Conservation (phyloP, 2,113 vertebrate genomes). For the Ailurus styani region DNA sequence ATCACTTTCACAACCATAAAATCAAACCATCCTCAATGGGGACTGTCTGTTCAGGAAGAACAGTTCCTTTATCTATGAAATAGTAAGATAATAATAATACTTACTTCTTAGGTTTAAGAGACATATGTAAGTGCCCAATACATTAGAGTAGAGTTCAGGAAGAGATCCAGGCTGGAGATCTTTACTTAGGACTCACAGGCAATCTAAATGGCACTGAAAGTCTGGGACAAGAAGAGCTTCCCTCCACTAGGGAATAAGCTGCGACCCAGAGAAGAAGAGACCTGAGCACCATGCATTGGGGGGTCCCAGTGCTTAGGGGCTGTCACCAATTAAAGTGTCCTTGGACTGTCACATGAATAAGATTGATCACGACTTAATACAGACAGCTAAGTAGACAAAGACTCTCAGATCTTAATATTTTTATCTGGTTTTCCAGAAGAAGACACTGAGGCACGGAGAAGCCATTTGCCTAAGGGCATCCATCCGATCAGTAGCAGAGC, state of each 20-base stretch:
- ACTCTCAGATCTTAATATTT: neutral
- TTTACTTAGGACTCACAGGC: neutral
- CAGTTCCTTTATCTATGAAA: neutral
- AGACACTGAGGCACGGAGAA: neutral
- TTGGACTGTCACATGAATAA: neutral
- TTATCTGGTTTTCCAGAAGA: neutral
- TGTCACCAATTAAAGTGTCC: neutral
- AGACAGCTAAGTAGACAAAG: neutral
- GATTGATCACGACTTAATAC: neutral
- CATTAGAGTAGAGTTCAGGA: neutral
- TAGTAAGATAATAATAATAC: neutral
- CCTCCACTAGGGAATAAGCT: rapidly evolving
- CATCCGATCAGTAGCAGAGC: neutral
- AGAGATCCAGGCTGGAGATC: neutral
- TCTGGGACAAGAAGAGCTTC: neutral
- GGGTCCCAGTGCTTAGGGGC: neutral
- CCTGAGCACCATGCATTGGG: neutral
- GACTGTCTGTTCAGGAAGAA: neutral
- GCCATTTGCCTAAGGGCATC: neutral
- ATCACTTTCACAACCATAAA: neutral
- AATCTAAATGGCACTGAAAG: neutral
- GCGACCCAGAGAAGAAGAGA: neutral
- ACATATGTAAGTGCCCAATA: neutral
- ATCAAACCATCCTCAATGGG: neutral
- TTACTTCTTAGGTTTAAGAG: neutral